Conservation (phyloP, 2,797 vertebrate genomes). For the Cuniculus paca region DNA sequence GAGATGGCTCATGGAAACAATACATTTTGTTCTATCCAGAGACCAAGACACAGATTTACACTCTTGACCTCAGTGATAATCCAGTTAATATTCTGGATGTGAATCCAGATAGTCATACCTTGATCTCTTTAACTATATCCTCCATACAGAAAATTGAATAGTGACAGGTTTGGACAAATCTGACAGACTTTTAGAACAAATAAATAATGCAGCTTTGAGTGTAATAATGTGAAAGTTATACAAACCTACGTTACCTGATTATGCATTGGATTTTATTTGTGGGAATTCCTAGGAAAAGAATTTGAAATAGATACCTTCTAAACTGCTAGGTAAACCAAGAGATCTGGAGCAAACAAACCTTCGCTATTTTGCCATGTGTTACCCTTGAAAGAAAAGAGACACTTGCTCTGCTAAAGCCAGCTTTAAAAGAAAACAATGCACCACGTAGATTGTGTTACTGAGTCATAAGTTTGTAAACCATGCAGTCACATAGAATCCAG, state of each 20-base stretch:
- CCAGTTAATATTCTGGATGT: neutral
- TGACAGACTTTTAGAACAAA: neutral
- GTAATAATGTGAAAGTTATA: neutral
- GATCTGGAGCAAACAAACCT: neutral
- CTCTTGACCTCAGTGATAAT: neutral
- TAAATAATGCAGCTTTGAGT: neutral
- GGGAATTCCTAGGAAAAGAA: neutral
- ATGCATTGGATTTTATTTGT: neutral
- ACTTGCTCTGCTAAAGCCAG: neutral
- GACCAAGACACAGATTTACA: neutral
- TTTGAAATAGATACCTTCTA: neutral
- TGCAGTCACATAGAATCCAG: rapidly evolving
- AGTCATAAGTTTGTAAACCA: neutral
- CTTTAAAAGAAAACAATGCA: neutral
- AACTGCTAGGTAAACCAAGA: neutral
- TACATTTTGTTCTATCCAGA: neutral
- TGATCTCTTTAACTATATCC: neutral
- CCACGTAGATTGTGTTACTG: neutral
- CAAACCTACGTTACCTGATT: neutral
- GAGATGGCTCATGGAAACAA: neutral
- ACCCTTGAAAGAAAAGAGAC: neutral
- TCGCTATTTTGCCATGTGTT: neutral
- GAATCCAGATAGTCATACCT: neutral
- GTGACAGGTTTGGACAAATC: neutral
- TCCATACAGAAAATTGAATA: neutral